These are phyloP conservation scores for Tipula vernalis DNA, from an alignment of 2,888 invertebrate species.

Conservation along the genomic window DNA sequence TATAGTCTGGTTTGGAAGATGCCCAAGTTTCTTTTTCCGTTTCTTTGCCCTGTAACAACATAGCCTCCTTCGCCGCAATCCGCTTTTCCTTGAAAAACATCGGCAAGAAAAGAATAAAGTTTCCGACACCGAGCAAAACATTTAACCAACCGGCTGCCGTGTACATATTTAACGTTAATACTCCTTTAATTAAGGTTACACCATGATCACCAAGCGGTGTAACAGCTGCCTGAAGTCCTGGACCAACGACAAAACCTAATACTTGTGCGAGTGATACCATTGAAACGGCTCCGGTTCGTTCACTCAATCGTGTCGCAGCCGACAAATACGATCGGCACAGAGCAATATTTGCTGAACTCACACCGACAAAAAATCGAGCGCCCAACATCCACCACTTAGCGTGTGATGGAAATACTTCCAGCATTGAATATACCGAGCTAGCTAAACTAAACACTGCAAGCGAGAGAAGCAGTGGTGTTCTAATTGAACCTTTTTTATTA, in stretches of 20 bases:
- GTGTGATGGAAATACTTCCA: slow-evolving; percentile 54
- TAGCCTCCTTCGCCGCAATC: slow-evolving; percentile 68
- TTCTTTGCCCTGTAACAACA: slow-evolving; percentile 56
- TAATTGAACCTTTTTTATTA: slow-evolving; percentile 57
- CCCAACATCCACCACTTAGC: slow-evolving; percentile 60
- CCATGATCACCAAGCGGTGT: slow-evolving; percentile 64
- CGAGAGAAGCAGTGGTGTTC: slow-evolving; percentile 57
- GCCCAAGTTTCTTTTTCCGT: slow-evolving; percentile 65
- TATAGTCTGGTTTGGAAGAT: slow-evolving; percentile 54
- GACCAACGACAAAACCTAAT: slow-evolving; percentile 75
- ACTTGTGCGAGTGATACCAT: slow-evolving; percentile 76
- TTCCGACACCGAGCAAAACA: slow-evolving; percentile 56
- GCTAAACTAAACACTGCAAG: slow-evolving; percentile 58
- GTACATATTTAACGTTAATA: slow-evolving; percentile 68
- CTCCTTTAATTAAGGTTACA: slow-evolving; percentile 37
- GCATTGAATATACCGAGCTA: slow-evolving; percentile 59
- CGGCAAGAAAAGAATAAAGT: slow-evolving; percentile 62
- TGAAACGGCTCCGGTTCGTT: slow-evolving; percentile 72
- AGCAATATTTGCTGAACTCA: slow-evolving; percentile 75
- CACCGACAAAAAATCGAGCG: slow-evolving; percentile 68
- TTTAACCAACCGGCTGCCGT: slow-evolving; percentile 80
- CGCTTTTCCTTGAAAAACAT: slow-evolving; percentile 56
- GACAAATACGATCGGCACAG: slow-evolving; percentile 75
- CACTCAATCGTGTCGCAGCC: slow-evolving; percentile 64
- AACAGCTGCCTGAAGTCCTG: slow-evolving; percentile 67